phyloP scores from a whole-genome alignment of 2,888 invertebrate species.

The Agonopterix arenella region DNA sequence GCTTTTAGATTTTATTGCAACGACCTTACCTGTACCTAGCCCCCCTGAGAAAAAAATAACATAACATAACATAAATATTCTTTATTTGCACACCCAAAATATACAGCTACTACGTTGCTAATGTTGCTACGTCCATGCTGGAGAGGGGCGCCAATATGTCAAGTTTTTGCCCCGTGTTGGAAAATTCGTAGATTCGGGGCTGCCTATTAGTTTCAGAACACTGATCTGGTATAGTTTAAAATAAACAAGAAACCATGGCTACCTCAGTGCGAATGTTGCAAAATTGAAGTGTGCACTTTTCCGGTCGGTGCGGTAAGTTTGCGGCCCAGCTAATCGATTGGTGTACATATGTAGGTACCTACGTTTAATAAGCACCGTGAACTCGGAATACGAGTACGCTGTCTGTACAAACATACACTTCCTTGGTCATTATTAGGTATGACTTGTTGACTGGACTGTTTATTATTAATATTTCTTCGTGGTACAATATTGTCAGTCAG shows the following conservation, averaged over 20 bases:
- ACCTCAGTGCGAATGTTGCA: slow-evolving; percentile 12
- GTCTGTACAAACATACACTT: slow-evolving; percentile 8
- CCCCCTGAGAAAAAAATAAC: too few relatives aligned
- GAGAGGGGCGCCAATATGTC: too few relatives aligned
- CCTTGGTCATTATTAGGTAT: slow-evolving; percentile 4
- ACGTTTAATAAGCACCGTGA: slow-evolving; percentile 12
- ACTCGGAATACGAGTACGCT: slow-evolving; percentile 10
- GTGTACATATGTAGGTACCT: not conserved
- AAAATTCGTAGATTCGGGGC: too few relatives aligned
- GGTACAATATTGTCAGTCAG: not conserved
- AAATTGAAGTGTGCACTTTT: slow-evolving; percentile 14
- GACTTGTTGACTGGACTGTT: slow-evolving; percentile 1
- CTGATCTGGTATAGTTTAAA: too few relatives aligned
- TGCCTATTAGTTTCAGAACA: too few relatives aligned
- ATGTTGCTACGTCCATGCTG: too few relatives aligned
- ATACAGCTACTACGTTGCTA: too few relatives aligned
- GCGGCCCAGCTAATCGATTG: slow-evolving; percentile 15
- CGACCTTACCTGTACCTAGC: too few relatives aligned
- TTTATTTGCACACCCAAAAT: too few relatives aligned
- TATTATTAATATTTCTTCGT: not conserved
- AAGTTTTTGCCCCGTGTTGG: too few relatives aligned
- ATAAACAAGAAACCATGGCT: slow-evolving; percentile 4
- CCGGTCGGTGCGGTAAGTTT: slow-evolving; percentile 11
- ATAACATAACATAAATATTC: too few relatives aligned
- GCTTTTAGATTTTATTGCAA: too few relatives aligned